phyloP scores from a whole-genome alignment of 1,140 invertebrate species.

The Calosoma granatense region DNA sequence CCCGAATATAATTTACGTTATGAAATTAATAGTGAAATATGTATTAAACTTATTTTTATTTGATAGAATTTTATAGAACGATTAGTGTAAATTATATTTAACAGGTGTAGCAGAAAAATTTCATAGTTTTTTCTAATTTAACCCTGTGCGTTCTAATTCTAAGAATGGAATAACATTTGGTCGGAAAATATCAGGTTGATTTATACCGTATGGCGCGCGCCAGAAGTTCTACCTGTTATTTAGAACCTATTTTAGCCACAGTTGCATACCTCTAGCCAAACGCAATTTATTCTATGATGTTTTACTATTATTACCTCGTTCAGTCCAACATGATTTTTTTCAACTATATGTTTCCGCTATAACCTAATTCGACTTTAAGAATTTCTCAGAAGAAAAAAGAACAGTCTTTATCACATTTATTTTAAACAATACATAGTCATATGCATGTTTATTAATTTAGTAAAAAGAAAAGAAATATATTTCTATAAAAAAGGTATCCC shows the following conservation, averaged over 20 bases:
- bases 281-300: neutral
- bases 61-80: neutral
- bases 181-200: neutral
- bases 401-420: neutral
- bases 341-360: neutral
- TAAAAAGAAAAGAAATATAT: no score
- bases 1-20: no score
- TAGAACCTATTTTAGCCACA: neutral
- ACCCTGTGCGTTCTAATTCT: no score
- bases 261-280: neutral
- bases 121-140: no score
- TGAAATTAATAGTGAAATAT: no score
- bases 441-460: no score
- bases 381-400: no score
- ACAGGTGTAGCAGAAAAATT: no score
- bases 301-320: neutral
- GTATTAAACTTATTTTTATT: no score
- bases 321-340: neutral
- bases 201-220: neutral
- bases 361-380: no score
- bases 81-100: neutral
- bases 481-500: neutral
- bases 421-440: no score
- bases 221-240: neutral
- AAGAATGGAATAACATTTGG: constrained; percentile 8